Evolutionary conservation across 2,888 invertebrate species (phyloP), one percentile per base, ranked within the genome.

Genomic region (Oxystoma pomonae): DNA sequence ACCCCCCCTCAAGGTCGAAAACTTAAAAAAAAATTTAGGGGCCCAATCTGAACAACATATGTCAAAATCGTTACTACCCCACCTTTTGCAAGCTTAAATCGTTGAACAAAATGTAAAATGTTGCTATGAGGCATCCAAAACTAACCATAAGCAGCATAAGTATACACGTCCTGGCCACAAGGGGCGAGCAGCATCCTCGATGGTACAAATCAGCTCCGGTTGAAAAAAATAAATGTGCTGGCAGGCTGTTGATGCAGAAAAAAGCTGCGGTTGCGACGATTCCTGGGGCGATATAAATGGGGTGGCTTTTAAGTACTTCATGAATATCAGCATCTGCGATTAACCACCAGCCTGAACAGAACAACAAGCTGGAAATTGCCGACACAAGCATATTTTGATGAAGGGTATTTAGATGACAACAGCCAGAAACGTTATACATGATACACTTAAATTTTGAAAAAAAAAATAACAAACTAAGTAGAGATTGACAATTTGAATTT

Each of bases 291-390:
- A 70, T 66, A 63, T 75, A 75, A n/a, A 67, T 20, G 62, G 49
- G 64, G 17, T 67, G 57, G n/a, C 64, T 22, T 2, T 60, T 35
- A 19, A 72, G 63, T 2, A 67, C 60, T 20, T 61, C 55, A 20
- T 67, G 59, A 0, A 68, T 62, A 52, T 69, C 65, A n/a, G 71
- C 64, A 59, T 75, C 73, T n/a, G 74, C 70, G 63, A 75, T 66
- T n/a, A 75, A 59, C 75, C 76, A 76, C 76, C 76, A 76, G 9
- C 74, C 76, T 19, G 55, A 52, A 62, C 71, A 74, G 65, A 76
- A 75, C 22, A 75, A 52, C 5, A 70, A n/a, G 35, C 73, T 70
- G 5, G 73, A 67, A 17, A 69, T 19, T 21, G 57, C 58, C 3
- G 72, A 67, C 7, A 72, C 63, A 9, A 69, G 58, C 2, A 59